These are phyloP conservation scores for Seira sanloemensis DNA, from an alignment of 2,888 invertebrate species.

Conservation along the genomic window DNA sequence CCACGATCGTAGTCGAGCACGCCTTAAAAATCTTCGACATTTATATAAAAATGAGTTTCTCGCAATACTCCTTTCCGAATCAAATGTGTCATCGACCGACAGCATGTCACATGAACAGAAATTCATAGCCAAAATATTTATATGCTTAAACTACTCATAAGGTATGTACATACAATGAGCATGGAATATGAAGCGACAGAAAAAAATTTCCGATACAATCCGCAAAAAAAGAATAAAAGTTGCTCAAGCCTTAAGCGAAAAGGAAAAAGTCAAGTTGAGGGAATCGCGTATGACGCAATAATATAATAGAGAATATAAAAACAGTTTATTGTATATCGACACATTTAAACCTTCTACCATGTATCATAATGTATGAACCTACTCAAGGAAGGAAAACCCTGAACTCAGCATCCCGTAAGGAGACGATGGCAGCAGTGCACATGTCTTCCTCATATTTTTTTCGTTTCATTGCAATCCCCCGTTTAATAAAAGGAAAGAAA, in stretches of 20 bases:
- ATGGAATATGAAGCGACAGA: not conserved
- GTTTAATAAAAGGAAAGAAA: no score
- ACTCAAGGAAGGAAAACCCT: no score
- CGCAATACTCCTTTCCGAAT: not conserved
- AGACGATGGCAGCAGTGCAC: no score
- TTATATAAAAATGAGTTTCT: not conserved
- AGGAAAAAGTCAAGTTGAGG: not conserved
- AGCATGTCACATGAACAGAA: not conserved
- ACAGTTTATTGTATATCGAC: no score
- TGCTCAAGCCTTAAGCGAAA: not conserved
- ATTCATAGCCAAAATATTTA: not conserved
- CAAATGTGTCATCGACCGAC: slow-evolving; percentile 30
- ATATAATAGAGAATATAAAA: no score
- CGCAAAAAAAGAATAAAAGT: not conserved
- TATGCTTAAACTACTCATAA: not conserved
- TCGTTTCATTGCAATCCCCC: no score
- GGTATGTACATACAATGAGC: not conserved
- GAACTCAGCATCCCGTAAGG: no score
- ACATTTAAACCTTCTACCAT: no score
- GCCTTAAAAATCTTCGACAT: not conserved
- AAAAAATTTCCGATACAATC: not conserved
- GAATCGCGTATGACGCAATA: slow-evolving; percentile 40
- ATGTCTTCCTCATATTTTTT: no score
- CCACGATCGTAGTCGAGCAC: no score
- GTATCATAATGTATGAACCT: no score